These are phyloP conservation scores for Linepithema humile DNA, from an alignment of 1,140 invertebrate species.

Conservation along the genomic window DNA sequence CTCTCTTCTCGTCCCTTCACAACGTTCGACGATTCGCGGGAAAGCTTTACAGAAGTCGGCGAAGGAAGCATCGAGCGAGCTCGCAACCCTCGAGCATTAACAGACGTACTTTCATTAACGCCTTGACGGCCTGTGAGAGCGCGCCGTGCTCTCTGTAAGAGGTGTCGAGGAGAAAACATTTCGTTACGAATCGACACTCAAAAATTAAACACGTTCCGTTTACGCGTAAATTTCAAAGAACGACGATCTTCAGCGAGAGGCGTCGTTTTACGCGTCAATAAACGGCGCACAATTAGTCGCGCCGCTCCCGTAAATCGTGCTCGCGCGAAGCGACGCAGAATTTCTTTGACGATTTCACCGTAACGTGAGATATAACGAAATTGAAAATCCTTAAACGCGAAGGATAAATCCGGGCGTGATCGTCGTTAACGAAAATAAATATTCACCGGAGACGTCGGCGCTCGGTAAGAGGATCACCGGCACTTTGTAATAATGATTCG, in stretches of 20 bases:
- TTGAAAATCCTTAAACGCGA: conserved; percentile 14
- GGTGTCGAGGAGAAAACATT: conserved; percentile 67
- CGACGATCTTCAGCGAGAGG: background rate
- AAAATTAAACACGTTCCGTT: conserved; percentile 64
- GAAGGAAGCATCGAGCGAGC: conserved; percentile 72
- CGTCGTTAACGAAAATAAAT: conserved; percentile 38
- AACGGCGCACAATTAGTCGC: background rate
- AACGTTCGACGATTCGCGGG: conserved; percentile 66
- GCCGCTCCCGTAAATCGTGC: background rate
- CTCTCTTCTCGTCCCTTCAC: conserved; percentile 18
- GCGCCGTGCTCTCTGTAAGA: conserved; percentile 42
- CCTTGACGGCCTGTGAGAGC: conserved; percentile 62
- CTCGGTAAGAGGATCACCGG: conserved; percentile 44
- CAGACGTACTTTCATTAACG: conserved; percentile 81
- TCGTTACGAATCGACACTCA: conserved; percentile 63
- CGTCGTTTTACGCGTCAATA: background rate
- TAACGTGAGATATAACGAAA: background rate
- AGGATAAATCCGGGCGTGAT: background rate
- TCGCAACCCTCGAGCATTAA: conserved; percentile 75
- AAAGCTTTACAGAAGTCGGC: conserved; percentile 74
- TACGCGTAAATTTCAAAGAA: background rate
- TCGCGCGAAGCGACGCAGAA: background rate
- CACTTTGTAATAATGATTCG: conserved; percentile 56
- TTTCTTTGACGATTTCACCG: background rate
- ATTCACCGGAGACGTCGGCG: conserved; percentile 4